Conservation (phyloP, 2,888 invertebrate species). For the Tridacna gigas region DNA sequence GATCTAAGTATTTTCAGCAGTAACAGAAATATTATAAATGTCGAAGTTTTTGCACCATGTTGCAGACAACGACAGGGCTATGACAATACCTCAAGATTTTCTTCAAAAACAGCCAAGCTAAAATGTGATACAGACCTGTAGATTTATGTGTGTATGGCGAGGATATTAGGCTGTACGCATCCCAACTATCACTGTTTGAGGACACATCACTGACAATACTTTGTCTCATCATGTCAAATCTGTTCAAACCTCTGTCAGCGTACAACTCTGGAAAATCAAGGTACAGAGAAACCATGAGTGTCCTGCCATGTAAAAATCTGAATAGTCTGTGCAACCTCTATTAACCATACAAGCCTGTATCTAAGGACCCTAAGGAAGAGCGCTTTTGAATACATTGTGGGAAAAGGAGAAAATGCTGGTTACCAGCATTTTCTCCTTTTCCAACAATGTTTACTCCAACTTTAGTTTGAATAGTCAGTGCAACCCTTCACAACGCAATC, state of each 20-base stretch:
- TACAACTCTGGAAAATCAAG: slow-evolving; percentile 58
- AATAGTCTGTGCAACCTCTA: too few relatives aligned
- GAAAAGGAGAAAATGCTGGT: not conserved
- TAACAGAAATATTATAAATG: too few relatives aligned
- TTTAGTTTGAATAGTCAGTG: not conserved
- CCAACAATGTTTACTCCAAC: not conserved
- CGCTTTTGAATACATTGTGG: not conserved
- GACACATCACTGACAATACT: slow-evolving; percentile 68
- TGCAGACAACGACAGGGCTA: too few relatives aligned
- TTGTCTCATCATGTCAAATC: slow-evolving; percentile 67
- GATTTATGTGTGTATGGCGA: slow-evolving; percentile 67
- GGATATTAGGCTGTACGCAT: slow-evolving; percentile 73
- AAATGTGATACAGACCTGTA: slow-evolving; percentile 33
- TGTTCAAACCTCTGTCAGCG: slow-evolving; percentile 58
- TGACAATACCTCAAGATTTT: too few relatives aligned
- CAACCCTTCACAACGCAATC: too few relatives aligned
- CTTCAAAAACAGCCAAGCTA: too few relatives aligned
- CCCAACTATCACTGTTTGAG: slow-evolving; percentile 75
- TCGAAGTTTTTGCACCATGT: too few relatives aligned
- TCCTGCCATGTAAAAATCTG: too few relatives aligned
- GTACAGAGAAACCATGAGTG: not conserved
- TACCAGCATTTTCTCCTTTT: slow-evolving; percentile 4
- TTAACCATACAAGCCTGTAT: too few relatives aligned
- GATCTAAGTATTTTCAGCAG: too few relatives aligned
- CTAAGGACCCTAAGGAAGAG: too few relatives aligned